Conservation (phyloP, 2,888 invertebrate species). For the Acanthoscelides obtectus region DNA sequence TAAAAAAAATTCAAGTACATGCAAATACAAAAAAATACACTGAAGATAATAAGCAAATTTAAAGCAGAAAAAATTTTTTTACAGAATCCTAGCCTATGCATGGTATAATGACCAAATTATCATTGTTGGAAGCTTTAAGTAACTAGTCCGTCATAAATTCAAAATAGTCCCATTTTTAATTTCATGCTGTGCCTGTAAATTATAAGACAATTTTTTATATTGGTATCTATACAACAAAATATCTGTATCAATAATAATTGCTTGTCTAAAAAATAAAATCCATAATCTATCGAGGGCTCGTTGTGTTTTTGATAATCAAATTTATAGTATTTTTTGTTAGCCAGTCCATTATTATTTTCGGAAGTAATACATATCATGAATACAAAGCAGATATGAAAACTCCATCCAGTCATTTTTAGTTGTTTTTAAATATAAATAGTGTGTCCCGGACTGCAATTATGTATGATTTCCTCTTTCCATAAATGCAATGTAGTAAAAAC, state of each 20-base stretch:
- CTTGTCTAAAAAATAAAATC: neutral
- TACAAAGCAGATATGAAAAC: neutral
- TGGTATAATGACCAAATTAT: no score
- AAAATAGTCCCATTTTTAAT: no score
- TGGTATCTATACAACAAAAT: no score
- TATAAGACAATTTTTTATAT: no score
- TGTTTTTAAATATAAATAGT: neutral
- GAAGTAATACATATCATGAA: neutral
- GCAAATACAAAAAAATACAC: no score
- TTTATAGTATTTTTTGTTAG: neutral
- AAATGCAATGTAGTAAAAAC: neutral
- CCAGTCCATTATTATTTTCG: neutral
- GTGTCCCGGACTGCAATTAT: neutral
- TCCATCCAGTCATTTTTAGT: neutral
- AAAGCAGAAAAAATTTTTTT: no score
- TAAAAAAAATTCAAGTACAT: no score
- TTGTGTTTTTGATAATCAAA: neutral
- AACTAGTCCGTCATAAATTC: no score
- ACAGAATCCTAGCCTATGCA: no score
- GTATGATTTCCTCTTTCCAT: neutral
- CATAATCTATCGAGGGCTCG: neutral
- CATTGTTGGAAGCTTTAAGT: no score
- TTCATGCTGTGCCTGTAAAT: no score
- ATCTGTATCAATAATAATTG: neutral
- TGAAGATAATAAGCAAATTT: no score